Conservation (phyloP, 2,113 vertebrate species). For the Takifugu flavidus region DNA sequence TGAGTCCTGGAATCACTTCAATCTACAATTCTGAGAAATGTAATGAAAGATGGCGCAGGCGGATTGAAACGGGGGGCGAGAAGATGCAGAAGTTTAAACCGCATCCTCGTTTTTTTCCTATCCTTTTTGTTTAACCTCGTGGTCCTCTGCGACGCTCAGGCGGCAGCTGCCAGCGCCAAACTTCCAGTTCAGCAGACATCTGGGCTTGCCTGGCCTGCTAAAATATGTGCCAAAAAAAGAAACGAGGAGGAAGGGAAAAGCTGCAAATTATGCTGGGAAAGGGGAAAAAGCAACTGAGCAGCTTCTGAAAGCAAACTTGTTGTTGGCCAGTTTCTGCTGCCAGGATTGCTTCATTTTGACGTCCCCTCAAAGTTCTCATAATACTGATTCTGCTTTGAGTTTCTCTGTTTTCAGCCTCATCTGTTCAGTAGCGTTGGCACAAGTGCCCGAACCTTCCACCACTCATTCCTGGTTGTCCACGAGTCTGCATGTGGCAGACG, state of each 20-base stretch:
- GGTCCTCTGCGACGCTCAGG: slow-evolving; percentile 40
- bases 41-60: not conserved
- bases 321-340: not conserved
- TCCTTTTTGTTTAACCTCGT: slow-evolving; percentile 8
- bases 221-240: slow-evolving; percentile 28
- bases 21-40: slow-evolving; percentile 1
- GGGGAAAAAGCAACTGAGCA: not conserved
- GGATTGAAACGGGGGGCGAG: not conserved
- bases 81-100: slow-evolving; percentile 41
- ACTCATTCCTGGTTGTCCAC: slow-evolving; percentile 37
- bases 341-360: not conserved
- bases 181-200: slow-evolving; percentile 73
- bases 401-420: slow-evolving; percentile 21
- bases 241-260: not conserved
- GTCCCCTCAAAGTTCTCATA: not conserved
- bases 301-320: not conserved
- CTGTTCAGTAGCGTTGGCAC: slow-evolving; percentile 5
- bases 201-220: slow-evolving; percentile 43
- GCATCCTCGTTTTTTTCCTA: slow-evolving; percentile 30
- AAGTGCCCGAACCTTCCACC: slow-evolving; percentile 11
- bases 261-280: slow-evolving; percentile 37
- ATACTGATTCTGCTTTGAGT: slow-evolving; percentile 23
- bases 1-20: slow-evolving; percentile 19
- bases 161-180: slow-evolving; percentile 51
- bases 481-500: slow-evolving; percentile 40